Base-by-base conservation (phyloP, 1,140 invertebrate genomes). In the Glossosoma conforme region DNA sequence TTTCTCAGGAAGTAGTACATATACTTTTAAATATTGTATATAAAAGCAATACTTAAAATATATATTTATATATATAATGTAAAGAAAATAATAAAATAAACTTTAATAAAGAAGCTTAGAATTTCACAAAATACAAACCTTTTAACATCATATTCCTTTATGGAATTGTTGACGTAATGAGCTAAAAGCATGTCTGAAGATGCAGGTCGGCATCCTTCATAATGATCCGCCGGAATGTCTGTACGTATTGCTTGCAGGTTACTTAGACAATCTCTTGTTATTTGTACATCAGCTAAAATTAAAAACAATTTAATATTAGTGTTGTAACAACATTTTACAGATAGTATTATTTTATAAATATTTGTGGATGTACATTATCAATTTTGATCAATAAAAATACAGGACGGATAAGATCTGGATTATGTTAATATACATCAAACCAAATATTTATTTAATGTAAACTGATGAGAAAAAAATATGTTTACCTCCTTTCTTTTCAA, bases 221-320 rank as follows among this genome's bases (percentile, higher is more conserved):
- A 93, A 52, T 83, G 85, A 70, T 94, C 92, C 2, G 90, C 89
- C n/a, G 91, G 92, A 58, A 94, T 88, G 62, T 95, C 91, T 18
- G 83, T 88, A 44, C 91, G 74, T 49, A 85, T 77, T 37, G 80
- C 82, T 62, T 78, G 79, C 11, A 94, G 68, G 9, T 84, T 80
- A 61, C 91, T 94, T 2, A 94, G 63, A 69, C 92, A 95, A 61
- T 91, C 86, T 61, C 92, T 76, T 1, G 87, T 94, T 17, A 94
- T 87, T 1, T 89, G 74, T 62, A 82, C 79, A 61, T 87, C 79
- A 36, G 83, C 89, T 91, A 63, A 46, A 82, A 80, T 41, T 17
- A 28, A 58, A 43, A 37, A 18, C 14, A 9, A 40, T 18, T 40
- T 14, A 40, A n/a, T n/a, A n/a, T n/a, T n/a, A n/a, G n/a, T n/a